These are phyloP conservation scores for Lordiphosa andalusiaca DNA, from an alignment of 2,888 invertebrate genomes.

Conservation along the genomic window DNA sequence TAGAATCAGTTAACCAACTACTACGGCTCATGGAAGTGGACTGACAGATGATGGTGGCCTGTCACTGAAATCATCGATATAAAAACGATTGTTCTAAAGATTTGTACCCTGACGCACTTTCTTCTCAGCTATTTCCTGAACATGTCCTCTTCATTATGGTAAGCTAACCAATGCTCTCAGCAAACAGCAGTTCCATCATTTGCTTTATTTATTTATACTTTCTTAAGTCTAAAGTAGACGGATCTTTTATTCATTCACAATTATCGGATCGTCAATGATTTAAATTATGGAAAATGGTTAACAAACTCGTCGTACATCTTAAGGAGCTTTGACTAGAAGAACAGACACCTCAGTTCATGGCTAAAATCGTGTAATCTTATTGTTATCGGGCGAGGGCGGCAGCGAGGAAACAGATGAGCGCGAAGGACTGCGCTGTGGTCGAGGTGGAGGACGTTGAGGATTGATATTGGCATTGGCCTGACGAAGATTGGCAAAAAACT, in stretches of 20 bases:
- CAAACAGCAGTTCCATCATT: background rate
- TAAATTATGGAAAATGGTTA: constrained; percentile 18
- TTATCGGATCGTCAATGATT: constrained; percentile 37
- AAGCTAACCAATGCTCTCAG: too few relatives aligned
- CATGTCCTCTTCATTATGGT: too few relatives aligned
- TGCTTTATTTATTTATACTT: constrained; percentile 14
- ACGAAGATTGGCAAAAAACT: constrained; percentile 79
- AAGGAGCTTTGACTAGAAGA: constrained; percentile 55
- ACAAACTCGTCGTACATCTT: constrained; percentile 37
- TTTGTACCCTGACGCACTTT: too few relatives aligned
- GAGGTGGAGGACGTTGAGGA: constrained; percentile 72
- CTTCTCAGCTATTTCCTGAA: too few relatives aligned
- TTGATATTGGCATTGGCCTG: constrained; percentile 79
- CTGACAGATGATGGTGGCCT: too few relatives aligned
- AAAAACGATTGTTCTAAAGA: too few relatives aligned
- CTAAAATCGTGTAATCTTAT: constrained; percentile 80
- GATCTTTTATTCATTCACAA: constrained; percentile 15
- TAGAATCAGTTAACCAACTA: too few relatives aligned
- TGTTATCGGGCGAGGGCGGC: constrained; percentile 76
- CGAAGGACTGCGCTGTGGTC: constrained; percentile 71
- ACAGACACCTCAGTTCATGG: background rate
- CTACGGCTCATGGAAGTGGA: too few relatives aligned
- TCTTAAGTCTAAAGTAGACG: constrained; percentile 26
- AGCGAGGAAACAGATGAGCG: constrained; percentile 78
- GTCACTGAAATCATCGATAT: too few relatives aligned